phyloP scores from a whole-genome alignment of 2,113 vertebrate genomes.

The Phocoena phocoena region DNA sequence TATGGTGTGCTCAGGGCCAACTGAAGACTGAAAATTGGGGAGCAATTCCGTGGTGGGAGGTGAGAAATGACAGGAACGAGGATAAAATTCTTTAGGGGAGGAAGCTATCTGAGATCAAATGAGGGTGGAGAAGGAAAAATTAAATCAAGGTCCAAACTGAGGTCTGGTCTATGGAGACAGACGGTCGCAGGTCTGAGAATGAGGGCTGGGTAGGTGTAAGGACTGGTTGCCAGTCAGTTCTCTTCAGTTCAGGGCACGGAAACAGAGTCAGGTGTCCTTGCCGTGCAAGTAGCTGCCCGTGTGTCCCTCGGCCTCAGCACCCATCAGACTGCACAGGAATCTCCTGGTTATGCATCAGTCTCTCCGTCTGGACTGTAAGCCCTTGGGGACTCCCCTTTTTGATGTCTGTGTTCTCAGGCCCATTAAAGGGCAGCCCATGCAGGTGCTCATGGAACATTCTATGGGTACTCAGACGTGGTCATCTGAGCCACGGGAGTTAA shows the following conservation, averaged over 20 bases:
- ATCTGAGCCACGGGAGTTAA: background rate
- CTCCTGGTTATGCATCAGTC: background rate
- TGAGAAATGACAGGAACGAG: background rate
- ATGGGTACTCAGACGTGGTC: background rate
- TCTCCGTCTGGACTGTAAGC: background rate
- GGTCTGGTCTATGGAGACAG: background rate
- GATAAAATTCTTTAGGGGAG: background rate
- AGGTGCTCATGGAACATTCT: background rate
- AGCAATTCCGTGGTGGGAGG: background rate
- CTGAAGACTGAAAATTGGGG: background rate
- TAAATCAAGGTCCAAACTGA: background rate
- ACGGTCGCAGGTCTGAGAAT: background rate
- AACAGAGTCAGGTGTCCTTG: no score
- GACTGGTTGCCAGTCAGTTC: background rate
- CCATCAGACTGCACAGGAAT: background rate
- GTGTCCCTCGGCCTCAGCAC: background rate
- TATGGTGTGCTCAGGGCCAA: background rate
- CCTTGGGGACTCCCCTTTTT: background rate
- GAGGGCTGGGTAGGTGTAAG: background rate
- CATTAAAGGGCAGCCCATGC: no score
- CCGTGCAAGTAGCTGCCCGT: rapidly evolving
- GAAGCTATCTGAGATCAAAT: background rate
- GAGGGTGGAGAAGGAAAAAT: background rate
- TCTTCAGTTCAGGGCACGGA: background rate
- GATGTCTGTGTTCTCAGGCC: background rate